A percentile compares a stretch with the other conserved stretches of the same genome.
Conservation (phyloP, 2,113 vertebrate genomes). For the Rhynchomys soricoides region DNA sequence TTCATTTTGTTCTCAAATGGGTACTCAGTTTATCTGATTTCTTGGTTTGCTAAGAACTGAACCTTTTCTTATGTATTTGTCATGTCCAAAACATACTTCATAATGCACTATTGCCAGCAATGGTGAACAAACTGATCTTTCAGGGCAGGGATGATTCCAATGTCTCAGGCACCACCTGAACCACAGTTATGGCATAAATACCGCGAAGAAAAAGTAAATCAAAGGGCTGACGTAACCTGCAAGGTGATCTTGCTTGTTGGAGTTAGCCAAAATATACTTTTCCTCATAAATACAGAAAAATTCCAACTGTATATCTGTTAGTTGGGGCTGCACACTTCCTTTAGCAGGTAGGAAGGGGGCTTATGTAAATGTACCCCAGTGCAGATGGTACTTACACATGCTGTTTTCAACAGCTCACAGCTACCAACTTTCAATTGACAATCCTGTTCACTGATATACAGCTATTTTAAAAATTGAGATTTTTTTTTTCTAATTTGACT, state of each 20-base stretch:
- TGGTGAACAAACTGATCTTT: neutral
- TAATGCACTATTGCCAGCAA: conserved; percentile 8
- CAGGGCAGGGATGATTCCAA: neutral
- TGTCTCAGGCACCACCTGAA: neutral
- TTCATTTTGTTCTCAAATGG: conserved; percentile 15
- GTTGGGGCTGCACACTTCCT: neutral
- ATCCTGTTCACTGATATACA: neutral
- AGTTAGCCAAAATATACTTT: conserved; percentile 11
- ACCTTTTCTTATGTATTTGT: neutral
- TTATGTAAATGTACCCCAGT: neutral
- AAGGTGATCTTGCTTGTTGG: neutral
- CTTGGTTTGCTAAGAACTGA: conserved; percentile 40
- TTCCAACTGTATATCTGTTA: neutral
- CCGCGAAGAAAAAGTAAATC: neutral
- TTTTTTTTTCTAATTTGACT: conserved; percentile 17
- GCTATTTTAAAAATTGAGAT: neutral
- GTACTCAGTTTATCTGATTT: conserved; percentile 6
- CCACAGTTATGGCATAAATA: neutral
- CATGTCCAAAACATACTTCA: conserved; percentile 31
- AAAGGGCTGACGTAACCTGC: neutral
- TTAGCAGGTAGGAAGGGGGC: neutral
- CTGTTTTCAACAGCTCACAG: neutral
- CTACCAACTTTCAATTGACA: neutral
- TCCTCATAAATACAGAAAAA: neutral
- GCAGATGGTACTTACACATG: neutral